Evolutionary conservation across 1,140 invertebrate genomes (phyloP).

Genomic region (Drosophila oshimai): DNA sequence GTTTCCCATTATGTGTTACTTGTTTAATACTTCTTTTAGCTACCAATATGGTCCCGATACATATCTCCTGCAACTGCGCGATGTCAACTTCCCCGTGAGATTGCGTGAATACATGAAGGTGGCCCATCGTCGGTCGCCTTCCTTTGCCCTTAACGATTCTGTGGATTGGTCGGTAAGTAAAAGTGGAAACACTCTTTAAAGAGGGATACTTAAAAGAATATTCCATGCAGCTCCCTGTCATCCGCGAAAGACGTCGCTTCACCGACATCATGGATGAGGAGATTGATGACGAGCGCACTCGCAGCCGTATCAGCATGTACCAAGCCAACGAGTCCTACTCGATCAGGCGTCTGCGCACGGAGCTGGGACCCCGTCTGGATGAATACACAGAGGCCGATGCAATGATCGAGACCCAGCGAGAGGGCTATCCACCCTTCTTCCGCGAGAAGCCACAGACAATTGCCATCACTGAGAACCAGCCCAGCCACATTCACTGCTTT

Average conservation of each 20-base stretch:
- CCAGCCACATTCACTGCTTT: slow-evolving; percentile 91
- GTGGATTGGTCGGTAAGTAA: slow-evolving; percentile 89
- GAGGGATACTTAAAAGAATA: neutral
- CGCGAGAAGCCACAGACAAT: slow-evolving; percentile 90
- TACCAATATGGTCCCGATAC: slow-evolving; percentile 98
- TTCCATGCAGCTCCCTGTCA: slow-evolving; percentile 88
- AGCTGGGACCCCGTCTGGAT: slow-evolving; percentile 90
- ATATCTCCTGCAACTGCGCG: slow-evolving; percentile 95
- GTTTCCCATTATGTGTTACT: neutral
- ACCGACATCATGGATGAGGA: slow-evolving; percentile 98
- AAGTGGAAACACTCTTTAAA: too few species aligned
- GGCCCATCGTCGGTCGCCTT: slow-evolving; percentile 89
- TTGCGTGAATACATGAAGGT: slow-evolving; percentile 97
- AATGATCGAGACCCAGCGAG: slow-evolving; percentile 90
- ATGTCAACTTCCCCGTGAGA: slow-evolving; percentile 95
- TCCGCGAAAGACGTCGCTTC: slow-evolving; percentile 94
- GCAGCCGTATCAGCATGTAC: slow-evolving; percentile 90
- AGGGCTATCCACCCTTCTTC: slow-evolving; percentile 91
- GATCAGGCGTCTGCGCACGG: slow-evolving; percentile 89
- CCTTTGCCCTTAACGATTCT: slow-evolving; percentile 86
- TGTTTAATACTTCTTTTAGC: slow-evolving; percentile 85
- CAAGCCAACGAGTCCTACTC: slow-evolving; percentile 88
- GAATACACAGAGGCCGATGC: slow-evolving; percentile 93
- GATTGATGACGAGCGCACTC: slow-evolving; percentile 93
- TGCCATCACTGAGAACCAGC: slow-evolving; percentile 91